Evolutionary conservation across 2,888 invertebrate genomes (phyloP), one percentile per base, ranked within the genome.

Genomic region (Xestoiulus laeticollis): DNA sequence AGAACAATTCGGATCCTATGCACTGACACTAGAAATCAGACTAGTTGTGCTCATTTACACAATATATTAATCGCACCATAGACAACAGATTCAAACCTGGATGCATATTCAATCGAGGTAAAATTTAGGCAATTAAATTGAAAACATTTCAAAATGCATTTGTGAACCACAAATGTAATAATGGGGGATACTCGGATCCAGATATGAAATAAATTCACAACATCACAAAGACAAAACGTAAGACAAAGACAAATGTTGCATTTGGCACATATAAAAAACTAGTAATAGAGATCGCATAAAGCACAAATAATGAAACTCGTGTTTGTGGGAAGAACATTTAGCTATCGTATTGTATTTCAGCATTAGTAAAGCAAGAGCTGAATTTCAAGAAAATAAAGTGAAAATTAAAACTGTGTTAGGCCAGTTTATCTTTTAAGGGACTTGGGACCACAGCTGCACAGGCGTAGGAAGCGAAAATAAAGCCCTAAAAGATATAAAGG

Each of bases 381-480:
- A 68, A 26, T 68, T 68, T 68, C 10, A 68, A 68, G 68, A 26
- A 59, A 59, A 22, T n/a, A 26, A n/a, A 26, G 26, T 68, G 68
- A 68, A n/a, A 26, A 68, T 8, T 38, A 38, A 8, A 43, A 14
- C 32, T 14, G 19, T 38, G 38, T 85, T 26, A 85, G 44, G 44
- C 33, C 44, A 85, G 85, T 43, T 44, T 85, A 48, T 86, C 53
- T 44, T 53, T 48, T 86, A 48, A 48, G 43, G 53, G 86, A 14
- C 48, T 86, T 48, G 32, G 86, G 44, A 53, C 86, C 44, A 48
- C 86, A 86, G 38, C 86, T 86, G 86, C 86, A 86, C 44, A 86
- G 48, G 26, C 86, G 86, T 8, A 86, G 44, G 48, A 86, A 44
- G 48, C 86, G 86, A 86, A 86, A 86, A 86, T 86, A 86, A 86